Conservation (phyloP, 2,797 vertebrate genomes). For the Macroramphosus scolopax region DNA sequence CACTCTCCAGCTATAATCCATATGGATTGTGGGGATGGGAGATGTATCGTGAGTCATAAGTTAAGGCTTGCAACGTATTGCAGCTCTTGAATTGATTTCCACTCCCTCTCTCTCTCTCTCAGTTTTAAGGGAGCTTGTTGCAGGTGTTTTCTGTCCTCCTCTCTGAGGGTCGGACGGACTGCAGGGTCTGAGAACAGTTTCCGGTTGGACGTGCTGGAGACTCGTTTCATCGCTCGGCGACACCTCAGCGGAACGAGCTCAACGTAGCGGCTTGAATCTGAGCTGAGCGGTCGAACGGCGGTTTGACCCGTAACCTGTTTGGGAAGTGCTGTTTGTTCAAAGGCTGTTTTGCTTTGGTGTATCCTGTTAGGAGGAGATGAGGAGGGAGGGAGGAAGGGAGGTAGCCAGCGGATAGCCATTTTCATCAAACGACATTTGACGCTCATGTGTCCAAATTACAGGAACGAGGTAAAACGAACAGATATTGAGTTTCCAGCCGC, state of each 20-base stretch:
- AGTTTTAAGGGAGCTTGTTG: slow-evolving; percentile 2
- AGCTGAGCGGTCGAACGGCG: slow-evolving; percentile 11
- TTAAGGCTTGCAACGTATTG: slow-evolving; percentile 33
- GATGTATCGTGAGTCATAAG: slow-evolving; percentile 46
- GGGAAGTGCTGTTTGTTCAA: slow-evolving; percentile 41
- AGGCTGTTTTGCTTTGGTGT: slow-evolving; percentile 47
- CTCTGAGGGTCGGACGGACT: slow-evolving; percentile 4
- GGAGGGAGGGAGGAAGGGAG: slow-evolving; percentile 25
- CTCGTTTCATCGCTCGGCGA: slow-evolving; percentile 33
- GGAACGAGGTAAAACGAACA: slow-evolving; percentile 7
- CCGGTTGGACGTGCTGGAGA: slow-evolving; percentile 11
- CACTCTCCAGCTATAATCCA: slow-evolving; percentile 51
- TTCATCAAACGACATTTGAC: slow-evolving; percentile 7
- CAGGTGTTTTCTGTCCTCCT: slow-evolving; percentile 5
- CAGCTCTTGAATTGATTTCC: slow-evolving; percentile 30
- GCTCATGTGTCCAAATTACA: slow-evolving; percentile 16
- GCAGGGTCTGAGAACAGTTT: background rate
- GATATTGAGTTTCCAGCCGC: slow-evolving; percentile 14
- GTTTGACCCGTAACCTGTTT: slow-evolving; percentile 37
- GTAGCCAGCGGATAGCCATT: slow-evolving; percentile 28
- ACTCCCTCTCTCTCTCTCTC: slow-evolving; percentile 27
- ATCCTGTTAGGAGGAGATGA: slow-evolving; percentile 47
- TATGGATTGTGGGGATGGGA: slow-evolving; percentile 54
- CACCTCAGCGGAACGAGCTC: slow-evolving; percentile 17
- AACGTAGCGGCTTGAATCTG: slow-evolving; percentile 5